A percentile compares a stretch with the other conserved stretches of the same genome.
These are phyloP conservation scores for Pardalotus punctatus DNA, from an alignment of 2,113 vertebrate genomes.

Conservation along the genomic window DNA sequence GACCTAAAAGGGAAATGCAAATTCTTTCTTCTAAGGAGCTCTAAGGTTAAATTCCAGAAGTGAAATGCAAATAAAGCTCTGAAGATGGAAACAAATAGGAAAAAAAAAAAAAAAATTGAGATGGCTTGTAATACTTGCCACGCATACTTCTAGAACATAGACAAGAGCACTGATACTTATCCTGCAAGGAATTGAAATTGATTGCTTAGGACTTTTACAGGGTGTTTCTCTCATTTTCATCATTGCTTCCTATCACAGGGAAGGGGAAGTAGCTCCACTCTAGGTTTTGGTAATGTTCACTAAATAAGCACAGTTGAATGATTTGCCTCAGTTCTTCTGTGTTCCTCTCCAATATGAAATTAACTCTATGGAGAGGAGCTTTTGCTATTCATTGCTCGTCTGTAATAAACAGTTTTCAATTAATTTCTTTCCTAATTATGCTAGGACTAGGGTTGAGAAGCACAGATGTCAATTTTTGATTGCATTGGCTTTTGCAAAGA, in stretches of 20 bases:
- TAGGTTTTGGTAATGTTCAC: background rate
- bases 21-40: constrained; percentile 16
- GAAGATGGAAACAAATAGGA: background rate
- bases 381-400: constrained; percentile 53
- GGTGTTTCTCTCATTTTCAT: background rate
- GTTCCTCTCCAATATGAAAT: constrained; percentile 21
- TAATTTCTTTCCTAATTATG: background rate
- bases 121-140: background rate
- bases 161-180: background rate
- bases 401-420: constrained; percentile 62
- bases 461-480: constrained; percentile 10
- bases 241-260: rapidly evolving
- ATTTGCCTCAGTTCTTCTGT: background rate
- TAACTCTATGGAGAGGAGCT: constrained; percentile 44
- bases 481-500: background rate
- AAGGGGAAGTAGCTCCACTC: background rate
- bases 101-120: background rate
- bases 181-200: background rate
- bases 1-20: constrained; percentile 21
- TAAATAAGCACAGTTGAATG: background rate
- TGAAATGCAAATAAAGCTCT: background rate
- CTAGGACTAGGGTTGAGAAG: background rate
- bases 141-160: background rate
- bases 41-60: constrained; percentile 20
- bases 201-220: background rate